Conservation (phyloP, 2,888 invertebrate species). For the Meteorus colon region DNA sequence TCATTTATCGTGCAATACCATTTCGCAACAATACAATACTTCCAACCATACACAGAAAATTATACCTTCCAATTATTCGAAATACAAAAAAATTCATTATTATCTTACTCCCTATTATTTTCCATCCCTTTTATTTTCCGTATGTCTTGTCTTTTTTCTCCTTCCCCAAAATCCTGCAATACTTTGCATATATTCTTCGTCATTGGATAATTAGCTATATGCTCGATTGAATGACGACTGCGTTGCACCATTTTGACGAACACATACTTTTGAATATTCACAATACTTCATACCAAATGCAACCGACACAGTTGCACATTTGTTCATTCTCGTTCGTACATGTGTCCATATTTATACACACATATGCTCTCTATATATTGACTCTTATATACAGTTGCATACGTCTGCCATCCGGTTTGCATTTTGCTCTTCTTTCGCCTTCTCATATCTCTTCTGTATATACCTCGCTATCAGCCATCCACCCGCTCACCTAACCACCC, state of each 20-base stretch:
- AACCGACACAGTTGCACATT: not conserved
- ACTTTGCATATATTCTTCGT: not conserved
- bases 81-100: too few relatives aligned
- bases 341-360: conserved; percentile 23
- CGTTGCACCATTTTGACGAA: not conserved
- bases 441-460: not conserved
- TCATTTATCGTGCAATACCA: too few relatives aligned
- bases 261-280: not conserved
- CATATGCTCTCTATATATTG: conserved; percentile 1
- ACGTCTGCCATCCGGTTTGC: conserved; percentile 47
- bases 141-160: not conserved
- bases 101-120: too few relatives aligned
- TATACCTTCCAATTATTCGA: too few relatives aligned
- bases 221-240: not conserved
- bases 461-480: not conserved
- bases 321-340: not conserved
- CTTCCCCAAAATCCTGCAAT: not conserved
- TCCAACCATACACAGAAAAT: too few relatives aligned
- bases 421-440: conserved; percentile 11
- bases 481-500: conserved; percentile 39
- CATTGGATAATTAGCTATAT: not conserved
- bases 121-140: not conserved
- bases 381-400: not conserved
- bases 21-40: too few relatives aligned
- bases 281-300: not conserved